Evolutionary conservation across 2,113 vertebrate species (phyloP), one percentile per base, ranked within the genome.

Genomic region (Neodon shergylaensis): DNA sequence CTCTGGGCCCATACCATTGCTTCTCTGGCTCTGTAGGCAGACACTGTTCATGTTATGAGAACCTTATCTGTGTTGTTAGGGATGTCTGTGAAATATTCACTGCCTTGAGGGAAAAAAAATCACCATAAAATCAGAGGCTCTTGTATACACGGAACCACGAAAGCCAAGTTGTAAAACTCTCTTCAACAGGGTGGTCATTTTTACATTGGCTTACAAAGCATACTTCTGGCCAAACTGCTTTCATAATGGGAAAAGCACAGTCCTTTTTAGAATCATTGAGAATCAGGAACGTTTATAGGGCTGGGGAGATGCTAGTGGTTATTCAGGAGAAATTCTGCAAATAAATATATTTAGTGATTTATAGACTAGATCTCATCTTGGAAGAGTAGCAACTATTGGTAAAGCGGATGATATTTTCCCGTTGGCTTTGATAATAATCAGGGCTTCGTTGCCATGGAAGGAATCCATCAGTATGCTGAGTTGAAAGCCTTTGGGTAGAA

Each of bases 301-400:
- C 61, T 91, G 42, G 7, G 16, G 28, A 89, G 63, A 39, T 52
- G 28, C 58, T 76, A 66, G 39, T 84, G 26, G 90, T 92, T 81
- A 82, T 82, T 95, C 28, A n/a, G 70, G 52, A 96, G 95, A 93
- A 83, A 79, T 85, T 94, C 86, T 85, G 36, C 9, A 84, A 90
- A 70, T 66, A 95, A 73, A 21, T 89, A 0, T 54, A 77, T 88
- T 93, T 88, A 28, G 74, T 88, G 49, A 83, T 73, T 96, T 92
- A 92, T 91, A 76, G 61, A 90, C 17, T 85, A 94, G 76, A 95
- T 94, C 61, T n/a, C 72, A 73, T 72, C 72, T 68, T 96, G 88
- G 90, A 97, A 97, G 90, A 70, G 84, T 73, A 97, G 76, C 70
- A 85, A 94, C 85, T 88, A 36, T 88, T 96, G 94, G 90, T 95